Evolutionary conservation across 2,888 invertebrate species (phyloP).

Genomic region (Drosophila histrio): DNA sequence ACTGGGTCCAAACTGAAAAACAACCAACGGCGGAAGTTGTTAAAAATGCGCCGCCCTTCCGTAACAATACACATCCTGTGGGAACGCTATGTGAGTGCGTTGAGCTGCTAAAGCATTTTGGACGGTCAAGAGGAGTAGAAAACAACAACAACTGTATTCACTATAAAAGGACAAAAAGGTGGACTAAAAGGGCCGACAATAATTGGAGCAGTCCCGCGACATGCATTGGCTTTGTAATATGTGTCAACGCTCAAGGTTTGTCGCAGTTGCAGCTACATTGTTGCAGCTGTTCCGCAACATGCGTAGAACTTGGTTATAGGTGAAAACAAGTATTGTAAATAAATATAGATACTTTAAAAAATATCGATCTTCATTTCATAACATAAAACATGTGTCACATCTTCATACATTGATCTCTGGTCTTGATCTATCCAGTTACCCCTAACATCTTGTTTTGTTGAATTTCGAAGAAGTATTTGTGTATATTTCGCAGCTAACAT

Average conservation of each 20-base stretch:
- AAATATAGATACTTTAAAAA: too few relatives aligned
- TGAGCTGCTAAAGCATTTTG: conserved; percentile 2
- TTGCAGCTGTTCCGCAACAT: conserved; percentile 2
- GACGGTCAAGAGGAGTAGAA: conserved; percentile 17
- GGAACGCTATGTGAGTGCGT: neutral
- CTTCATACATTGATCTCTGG: too few relatives aligned
- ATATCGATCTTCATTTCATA: too few relatives aligned
- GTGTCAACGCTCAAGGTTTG: conserved; percentile 5
- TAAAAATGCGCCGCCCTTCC: conserved; percentile 42
- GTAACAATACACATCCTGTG: conserved; percentile 54
- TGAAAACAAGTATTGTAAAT: too few relatives aligned
- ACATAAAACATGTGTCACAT: too few relatives aligned
- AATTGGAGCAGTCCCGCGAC: conserved; percentile 49
- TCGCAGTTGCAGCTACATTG: conserved; percentile 5
- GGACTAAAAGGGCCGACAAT: conserved; percentile 49
- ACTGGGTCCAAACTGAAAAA: conserved; percentile 34
- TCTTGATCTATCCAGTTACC: too few relatives aligned
- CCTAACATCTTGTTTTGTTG: too few relatives aligned
- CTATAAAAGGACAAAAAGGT: conserved; percentile 4
- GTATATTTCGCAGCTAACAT: too few relatives aligned
- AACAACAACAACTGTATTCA: conserved; percentile 13
- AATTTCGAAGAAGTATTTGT: too few relatives aligned
- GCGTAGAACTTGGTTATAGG: conserved; percentile 5
- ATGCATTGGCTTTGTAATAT: conserved; percentile 16
- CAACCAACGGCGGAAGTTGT: conserved; percentile 36